A percentile compares a stretch with the other conserved stretches of the same genome.
Evolutionary conservation across 2,797 vertebrate genomes (phyloP).

Genomic region (Acrossocheilus fasciatus): DNA sequence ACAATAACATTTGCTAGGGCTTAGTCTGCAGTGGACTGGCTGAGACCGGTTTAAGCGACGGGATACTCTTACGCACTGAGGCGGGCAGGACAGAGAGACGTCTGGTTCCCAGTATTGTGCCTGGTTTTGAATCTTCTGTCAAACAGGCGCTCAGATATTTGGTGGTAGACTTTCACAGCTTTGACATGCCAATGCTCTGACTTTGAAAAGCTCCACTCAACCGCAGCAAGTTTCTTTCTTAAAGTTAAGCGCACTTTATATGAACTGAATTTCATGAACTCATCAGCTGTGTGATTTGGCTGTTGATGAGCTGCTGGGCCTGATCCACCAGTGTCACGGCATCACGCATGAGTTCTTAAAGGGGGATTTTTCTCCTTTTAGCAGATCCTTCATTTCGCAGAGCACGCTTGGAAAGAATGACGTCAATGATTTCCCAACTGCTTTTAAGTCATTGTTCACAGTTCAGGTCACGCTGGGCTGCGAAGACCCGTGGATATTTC

Average conservation of each 20-base stretch:
- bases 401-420: slow-evolving; percentile 27
- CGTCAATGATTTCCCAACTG: slow-evolving; percentile 34
- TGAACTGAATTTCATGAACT: neutral
- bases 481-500: slow-evolving; percentile 26
- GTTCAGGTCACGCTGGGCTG: slow-evolving; percentile 24
- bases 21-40: slow-evolving; percentile 32
- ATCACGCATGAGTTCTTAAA: neutral
- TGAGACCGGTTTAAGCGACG: slow-evolving; percentile 48
- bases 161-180: neutral
- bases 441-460: slow-evolving; percentile 35
- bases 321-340: neutral
- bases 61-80: slow-evolving; percentile 16
- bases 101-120: slow-evolving; percentile 6
- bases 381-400: neutral
- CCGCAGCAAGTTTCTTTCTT: neutral
- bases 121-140: neutral
- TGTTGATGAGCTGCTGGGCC: neutral
- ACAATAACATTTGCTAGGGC: slow-evolving; percentile 39
- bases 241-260: neutral
- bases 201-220: slow-evolving; percentile 9
- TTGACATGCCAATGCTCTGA: neutral
- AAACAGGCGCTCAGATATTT: neutral
- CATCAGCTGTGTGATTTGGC: slow-evolving; percentile 17
- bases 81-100: slow-evolving; percentile 1
- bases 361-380: neutral